Conservation (phyloP, 2,888 invertebrate species). For the Bhutanitis thaidina region DNA sequence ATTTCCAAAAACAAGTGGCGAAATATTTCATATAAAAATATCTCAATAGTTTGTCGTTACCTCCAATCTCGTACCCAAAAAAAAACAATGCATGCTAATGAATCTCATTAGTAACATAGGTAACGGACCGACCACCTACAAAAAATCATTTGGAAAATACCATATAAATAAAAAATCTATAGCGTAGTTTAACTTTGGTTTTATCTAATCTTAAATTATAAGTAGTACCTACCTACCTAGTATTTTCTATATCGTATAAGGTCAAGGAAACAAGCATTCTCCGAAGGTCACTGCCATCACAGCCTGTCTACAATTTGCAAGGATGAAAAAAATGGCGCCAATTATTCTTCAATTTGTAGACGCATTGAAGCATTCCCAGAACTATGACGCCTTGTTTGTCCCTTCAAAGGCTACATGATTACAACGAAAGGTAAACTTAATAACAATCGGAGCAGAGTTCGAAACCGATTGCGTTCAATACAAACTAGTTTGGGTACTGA, state of each 20-base stretch:
- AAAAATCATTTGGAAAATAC: too few relatives aligned
- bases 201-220: too few relatives aligned
- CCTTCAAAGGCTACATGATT: background rate
- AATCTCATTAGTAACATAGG: slow-evolving; percentile 3
- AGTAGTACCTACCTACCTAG: too few relatives aligned
- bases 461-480: slow-evolving; percentile 22
- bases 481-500: slow-evolving; percentile 33
- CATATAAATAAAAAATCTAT: too few relatives aligned
- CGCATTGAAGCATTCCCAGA: slow-evolving; percentile 30
- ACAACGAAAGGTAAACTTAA: slow-evolving; percentile 17
- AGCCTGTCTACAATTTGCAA: slow-evolving; percentile 3
- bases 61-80: background rate
- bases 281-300: slow-evolving; percentile 5
- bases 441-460: background rate
- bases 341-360: slow-evolving; percentile 33
- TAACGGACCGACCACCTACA: too few relatives aligned
- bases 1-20: too few relatives aligned
- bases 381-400: slow-evolving; percentile 22
- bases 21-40: too few relatives aligned
- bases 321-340: slow-evolving; percentile 31
- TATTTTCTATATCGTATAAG: too few relatives aligned
- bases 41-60: background rate
- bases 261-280: background rate
- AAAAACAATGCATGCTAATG: slow-evolving; percentile 4
- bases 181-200: too few relatives aligned